phyloP scores from a whole-genome alignment of 1,140 invertebrate species.

The Diachasmimorpha longicaudata region DNA sequence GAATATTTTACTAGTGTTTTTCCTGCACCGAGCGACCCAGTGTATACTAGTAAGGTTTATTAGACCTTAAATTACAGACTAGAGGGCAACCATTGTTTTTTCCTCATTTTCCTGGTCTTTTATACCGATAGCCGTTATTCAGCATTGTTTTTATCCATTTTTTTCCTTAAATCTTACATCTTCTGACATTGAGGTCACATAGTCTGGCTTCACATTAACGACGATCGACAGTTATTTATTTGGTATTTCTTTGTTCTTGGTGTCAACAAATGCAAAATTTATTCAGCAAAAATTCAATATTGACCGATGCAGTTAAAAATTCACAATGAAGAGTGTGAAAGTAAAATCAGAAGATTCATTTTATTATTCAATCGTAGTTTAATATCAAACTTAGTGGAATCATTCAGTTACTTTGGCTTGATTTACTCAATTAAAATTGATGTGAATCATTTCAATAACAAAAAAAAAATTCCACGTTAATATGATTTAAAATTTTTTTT shows the following conservation, averaged over 20 bases:
- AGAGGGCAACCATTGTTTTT: background rate
- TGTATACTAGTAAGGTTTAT: slow-evolving; percentile 8
- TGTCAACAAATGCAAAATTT: background rate
- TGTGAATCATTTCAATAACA: background rate
- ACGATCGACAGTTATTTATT: slow-evolving; percentile 11
- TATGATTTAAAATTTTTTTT: background rate
- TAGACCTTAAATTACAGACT: slow-evolving; percentile 16
- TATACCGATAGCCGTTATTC: background rate
- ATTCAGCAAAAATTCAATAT: background rate
- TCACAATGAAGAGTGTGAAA: background rate
- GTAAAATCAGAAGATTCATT: background rate
- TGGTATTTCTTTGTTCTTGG: background rate
- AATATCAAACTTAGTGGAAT: background rate
- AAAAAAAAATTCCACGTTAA: background rate
- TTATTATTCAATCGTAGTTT: background rate
- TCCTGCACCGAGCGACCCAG: background rate
- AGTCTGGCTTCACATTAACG: slow-evolving; percentile 5
- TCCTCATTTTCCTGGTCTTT: background rate
- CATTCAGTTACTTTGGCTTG: background rate
- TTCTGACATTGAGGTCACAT: slow-evolving; percentile 15
- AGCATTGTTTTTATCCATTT: background rate
- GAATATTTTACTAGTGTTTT: slow-evolving; percentile 17
- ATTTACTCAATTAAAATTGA: background rate
- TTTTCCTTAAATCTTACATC: background rate
- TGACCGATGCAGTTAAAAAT: background rate